Evolutionary conservation across 2,888 invertebrate genomes (phyloP).

Genomic region (Meliscaeva auricollis): DNA sequence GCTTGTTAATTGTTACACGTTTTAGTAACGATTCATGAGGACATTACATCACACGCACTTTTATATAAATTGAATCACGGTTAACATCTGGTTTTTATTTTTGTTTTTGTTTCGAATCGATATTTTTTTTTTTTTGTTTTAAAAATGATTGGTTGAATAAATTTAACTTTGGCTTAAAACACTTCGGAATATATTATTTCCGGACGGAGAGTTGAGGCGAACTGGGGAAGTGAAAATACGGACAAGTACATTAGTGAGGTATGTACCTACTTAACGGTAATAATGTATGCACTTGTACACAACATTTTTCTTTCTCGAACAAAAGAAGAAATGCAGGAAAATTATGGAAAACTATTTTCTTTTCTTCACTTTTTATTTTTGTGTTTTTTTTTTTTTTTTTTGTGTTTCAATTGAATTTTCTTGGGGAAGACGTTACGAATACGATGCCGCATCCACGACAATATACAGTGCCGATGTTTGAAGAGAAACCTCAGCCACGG

Average conservation of each 20-base stretch:
- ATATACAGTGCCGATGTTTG: constrained; percentile 41
- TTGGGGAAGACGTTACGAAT: constrained; percentile 40
- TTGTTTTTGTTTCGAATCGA: constrained; percentile 11
- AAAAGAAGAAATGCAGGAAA: constrained; percentile 33
- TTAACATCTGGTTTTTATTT: constrained; percentile 39
- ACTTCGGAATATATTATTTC: constrained; percentile 38
- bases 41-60: constrained; percentile 69
- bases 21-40: constrained; percentile 42
- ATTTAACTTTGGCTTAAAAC: constrained; percentile 20
- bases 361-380: constrained; percentile 11
- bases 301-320: constrained; percentile 26
- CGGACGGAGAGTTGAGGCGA: constrained; percentile 54
- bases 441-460: constrained; percentile 66
- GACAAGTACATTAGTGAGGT: constrained; percentile 18
- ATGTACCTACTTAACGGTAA: constrained; percentile 34
- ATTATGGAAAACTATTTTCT: constrained; percentile 60
- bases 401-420: constrained; percentile 46
- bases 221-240: constrained; percentile 47
- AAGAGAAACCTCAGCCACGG: constrained; percentile 17
- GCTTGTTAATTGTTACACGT: constrained; percentile 24
- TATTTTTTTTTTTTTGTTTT: background rate
- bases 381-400: constrained; percentile 31
- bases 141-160: constrained; percentile 1
- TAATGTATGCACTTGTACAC: constrained; percentile 32
- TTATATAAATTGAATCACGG: constrained; percentile 45